Evolutionary conservation across 2,888 invertebrate genomes (phyloP), one percentile per base, ranked within the genome.

Genomic region (Anoplius nigerrimus): DNA sequence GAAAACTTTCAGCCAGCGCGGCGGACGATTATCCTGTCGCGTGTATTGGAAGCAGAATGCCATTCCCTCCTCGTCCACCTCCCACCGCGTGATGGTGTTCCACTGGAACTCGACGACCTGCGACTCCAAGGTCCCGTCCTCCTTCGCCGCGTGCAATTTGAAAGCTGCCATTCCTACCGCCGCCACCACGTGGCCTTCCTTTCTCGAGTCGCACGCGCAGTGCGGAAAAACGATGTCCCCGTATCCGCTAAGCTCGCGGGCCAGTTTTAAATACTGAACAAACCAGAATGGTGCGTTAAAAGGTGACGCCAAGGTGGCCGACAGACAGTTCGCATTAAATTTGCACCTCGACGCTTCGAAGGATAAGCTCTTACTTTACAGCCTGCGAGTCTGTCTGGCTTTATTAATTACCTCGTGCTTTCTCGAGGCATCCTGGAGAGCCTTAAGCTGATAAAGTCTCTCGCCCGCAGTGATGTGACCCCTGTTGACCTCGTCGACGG

Each of bases 211-310:
- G 89, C 97, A 97, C 42, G 94, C 91, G 88, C 98, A 95, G 90
- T 98, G 97, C 27, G 99, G 99, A 90, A 99, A 98, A 58, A 96
- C 95, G 15, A 98, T 92, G 87, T 96, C 95, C 0, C 97, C 98
- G 90, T 99, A 99, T 56, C 98, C 99, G 61, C 96, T 95, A 81
- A 98, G 90, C 76, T 94, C 92, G 67, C 97, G 92, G 18, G 96
- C 98, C 78, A 96, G 89, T 71, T 94, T 92, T 71, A 98, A 91
- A 90, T 98, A 98, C 91, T 92, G 79, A 0, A 46, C 56, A 11
- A 43, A 15, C 11, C 1, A 27, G 11, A 43, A 22, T 3, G 6
- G 3, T 46, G 43, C 58, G 46, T 59, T 55, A 70, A 66, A n/a
- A 60, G 56, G 52, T 61, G 53, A 53, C 21, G 6, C 13, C 42